Conservation (phyloP, 2,113 vertebrate genomes). For the Cololabis saira region DNA sequence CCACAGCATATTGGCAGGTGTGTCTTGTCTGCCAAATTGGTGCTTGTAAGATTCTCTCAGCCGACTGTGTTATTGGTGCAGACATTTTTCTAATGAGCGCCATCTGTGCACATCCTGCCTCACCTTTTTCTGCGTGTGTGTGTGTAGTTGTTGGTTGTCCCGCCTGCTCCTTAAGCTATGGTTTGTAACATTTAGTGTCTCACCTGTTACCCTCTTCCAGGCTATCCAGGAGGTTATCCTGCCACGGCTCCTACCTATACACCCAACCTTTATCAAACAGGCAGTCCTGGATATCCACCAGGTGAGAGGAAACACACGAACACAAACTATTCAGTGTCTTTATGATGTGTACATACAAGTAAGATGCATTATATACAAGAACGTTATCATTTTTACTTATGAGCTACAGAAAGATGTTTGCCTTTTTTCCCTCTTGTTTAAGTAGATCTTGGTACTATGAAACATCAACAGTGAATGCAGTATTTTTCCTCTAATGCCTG, state of each 20-base stretch:
- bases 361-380: no score
- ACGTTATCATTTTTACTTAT: no score
- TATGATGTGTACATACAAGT: background rate
- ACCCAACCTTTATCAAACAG: slow-evolving; percentile 95
- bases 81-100: slow-evolving; percentile 73
- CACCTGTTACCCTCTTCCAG: slow-evolving; percentile 74
- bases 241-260: slow-evolving; percentile 94
- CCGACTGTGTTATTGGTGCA: slow-evolving; percentile 65
- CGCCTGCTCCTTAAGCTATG: slow-evolving; percentile 11
- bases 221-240: slow-evolving; percentile 95
- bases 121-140: slow-evolving; percentile 7
- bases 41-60: slow-evolving; percentile 48
- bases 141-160: background rate
- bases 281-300: slow-evolving; percentile 96
- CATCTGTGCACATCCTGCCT: slow-evolving; percentile 72
- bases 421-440: no score
- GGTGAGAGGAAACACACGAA: slow-evolving; percentile 51
- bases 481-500: no score
- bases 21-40: slow-evolving; percentile 45
- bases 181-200: slow-evolving; percentile 35
- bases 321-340: background rate
- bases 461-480: no score
- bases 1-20: slow-evolving; percentile 62
- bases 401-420: no score
- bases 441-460: no score